Conservation (phyloP, 2,888 invertebrate species). For the Lutraria lutraria region DNA sequence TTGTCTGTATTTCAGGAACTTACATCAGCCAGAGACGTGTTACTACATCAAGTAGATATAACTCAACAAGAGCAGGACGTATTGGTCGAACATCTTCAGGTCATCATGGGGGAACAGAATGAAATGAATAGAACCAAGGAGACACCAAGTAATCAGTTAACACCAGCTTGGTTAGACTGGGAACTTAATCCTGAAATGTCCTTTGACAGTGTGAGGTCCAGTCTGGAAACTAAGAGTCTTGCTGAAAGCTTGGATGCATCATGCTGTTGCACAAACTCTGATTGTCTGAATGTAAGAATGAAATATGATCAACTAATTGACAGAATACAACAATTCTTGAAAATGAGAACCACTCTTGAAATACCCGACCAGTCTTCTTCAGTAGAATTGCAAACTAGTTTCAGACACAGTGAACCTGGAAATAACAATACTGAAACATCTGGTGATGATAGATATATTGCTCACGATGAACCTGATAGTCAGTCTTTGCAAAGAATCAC, state of each 20-base stretch:
- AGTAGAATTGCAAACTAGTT: neutral
- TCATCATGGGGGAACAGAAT: slow-evolving; percentile 60
- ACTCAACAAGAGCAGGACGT: slow-evolving; percentile 71
- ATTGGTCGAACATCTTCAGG: slow-evolving; percentile 72
- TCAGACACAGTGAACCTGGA: neutral
- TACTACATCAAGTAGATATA: slow-evolving; percentile 77
- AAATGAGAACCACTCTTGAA: slow-evolving; percentile 35
- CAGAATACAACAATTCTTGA: slow-evolving; percentile 58
- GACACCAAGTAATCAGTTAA: slow-evolving; percentile 25
- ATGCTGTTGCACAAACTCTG: slow-evolving; percentile 56
- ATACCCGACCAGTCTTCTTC: neutral
- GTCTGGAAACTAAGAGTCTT: slow-evolving; percentile 54
- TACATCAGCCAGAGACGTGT: slow-evolving; percentile 79
- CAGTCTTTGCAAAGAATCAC: slow-evolving; percentile 61
- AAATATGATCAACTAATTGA: slow-evolving; percentile 64
- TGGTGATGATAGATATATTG: slow-evolving; percentile 54
- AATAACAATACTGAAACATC: neutral
- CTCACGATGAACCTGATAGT: slow-evolving; percentile 56
- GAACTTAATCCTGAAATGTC: slow-evolving; percentile 69
- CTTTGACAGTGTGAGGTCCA: slow-evolving; percentile 67
- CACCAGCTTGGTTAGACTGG: slow-evolving; percentile 69
- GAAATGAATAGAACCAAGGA: slow-evolving; percentile 41
- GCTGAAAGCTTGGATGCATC: slow-evolving; percentile 61
- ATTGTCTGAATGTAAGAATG: slow-evolving; percentile 59
- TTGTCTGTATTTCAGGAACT: slow-evolving; percentile 78